These are phyloP conservation scores for Pachypsylla venusta DNA, from an alignment of 1,140 invertebrate genomes.

Conservation along the genomic window DNA sequence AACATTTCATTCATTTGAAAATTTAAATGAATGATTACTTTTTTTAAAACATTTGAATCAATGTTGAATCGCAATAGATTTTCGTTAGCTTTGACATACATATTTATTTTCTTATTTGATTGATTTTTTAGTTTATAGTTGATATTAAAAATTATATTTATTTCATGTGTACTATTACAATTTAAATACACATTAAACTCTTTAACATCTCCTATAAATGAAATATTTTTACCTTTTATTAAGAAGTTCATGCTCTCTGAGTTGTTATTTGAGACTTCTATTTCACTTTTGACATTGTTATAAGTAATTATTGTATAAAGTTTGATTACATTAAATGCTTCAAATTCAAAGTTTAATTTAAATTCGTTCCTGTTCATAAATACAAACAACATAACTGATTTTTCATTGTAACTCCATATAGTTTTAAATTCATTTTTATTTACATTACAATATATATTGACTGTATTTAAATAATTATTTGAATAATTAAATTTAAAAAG, in stretches of 20 bases:
- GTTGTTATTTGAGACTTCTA: not conserved
- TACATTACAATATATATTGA: no score
- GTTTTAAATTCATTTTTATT: no score
- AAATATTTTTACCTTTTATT: not conserved
- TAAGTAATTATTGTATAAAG: no score
- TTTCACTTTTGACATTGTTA: not conserved
- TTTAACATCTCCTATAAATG: not conserved
- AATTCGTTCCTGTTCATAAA: no score
- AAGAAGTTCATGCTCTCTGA: not conserved
- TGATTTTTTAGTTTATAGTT: not conserved
- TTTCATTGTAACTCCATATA: no score
- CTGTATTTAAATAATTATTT: no score
- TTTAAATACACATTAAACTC: not conserved
- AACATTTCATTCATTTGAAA: not conserved
- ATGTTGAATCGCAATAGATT: not conserved
- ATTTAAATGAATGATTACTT: not conserved
- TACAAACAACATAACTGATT: no score
- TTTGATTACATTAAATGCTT: no score
- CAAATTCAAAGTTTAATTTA: no score
- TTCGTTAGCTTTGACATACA: not conserved
- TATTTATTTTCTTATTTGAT: not conserved
- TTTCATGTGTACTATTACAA: not conserved
- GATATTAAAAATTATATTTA: not conserved
- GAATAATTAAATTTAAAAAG: no score
- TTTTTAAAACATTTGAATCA: not conserved